Base-by-base conservation (phyloP, 2,888 invertebrate species). In the Phoenoteleia sp. region DNA sequence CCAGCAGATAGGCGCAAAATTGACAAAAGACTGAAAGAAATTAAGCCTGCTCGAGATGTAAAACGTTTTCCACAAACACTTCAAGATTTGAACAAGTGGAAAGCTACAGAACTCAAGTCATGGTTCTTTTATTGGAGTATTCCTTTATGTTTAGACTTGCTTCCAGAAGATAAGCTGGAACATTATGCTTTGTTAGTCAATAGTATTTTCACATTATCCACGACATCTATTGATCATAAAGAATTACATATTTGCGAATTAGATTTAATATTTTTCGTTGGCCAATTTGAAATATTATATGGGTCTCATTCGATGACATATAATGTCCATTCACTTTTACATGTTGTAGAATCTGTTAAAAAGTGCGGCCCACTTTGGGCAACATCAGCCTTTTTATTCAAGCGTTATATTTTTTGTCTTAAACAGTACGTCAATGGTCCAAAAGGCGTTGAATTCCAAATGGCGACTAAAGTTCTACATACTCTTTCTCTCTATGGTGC, bases 381-480 rank as follows among this genome's bases (percentile, higher is more conserved):
- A 6, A 87, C 83, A 21, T 87, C 88, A 6, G 81, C 86, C 0
- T 86, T 85, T 49, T 60, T 77, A 2, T 86, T 74, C 27, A 85
- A 86, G 29, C 77, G 66, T 47, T 56, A 72, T 23, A 84, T 84
- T 39, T 77, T 76, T 27, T 15, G 21, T 4, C 69, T 77, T 15
- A 74, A 81, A 33, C 42, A 42, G 7, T 45, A 13, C 15, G 25
- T 77, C 13, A 72, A 33, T 27, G 81, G 76, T 15, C 81, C 74
- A 19, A 81, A 81, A 17, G 77, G 84, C 7, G 52, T 77, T 21
- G 77, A 85, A 27, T 23, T 47, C 6, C 77, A 79, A 64, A 81
- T 81, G 33, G 72, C 64, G 5, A 49, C 49, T 6, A 84, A 81
- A 45, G 33, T 25, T 15, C 15, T 83, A 9, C 29, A 72, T 19